Conservation (phyloP, 2,113 vertebrate genomes). For the Canis aureus region DNA sequence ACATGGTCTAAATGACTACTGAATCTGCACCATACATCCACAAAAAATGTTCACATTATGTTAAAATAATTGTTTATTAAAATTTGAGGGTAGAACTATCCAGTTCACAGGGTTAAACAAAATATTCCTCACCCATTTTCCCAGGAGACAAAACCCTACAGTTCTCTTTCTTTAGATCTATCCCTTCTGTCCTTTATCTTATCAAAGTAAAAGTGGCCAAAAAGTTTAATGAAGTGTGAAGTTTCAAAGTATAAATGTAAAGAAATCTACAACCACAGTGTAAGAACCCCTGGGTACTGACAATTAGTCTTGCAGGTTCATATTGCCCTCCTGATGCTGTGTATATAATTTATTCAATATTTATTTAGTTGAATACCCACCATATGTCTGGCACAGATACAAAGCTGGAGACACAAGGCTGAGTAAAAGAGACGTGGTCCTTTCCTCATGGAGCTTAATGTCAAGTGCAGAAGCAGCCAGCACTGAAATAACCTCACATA, state of each 20-base stretch:
- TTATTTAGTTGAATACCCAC: background rate
- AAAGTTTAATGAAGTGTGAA: background rate
- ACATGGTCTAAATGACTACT: background rate
- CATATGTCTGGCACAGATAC: background rate
- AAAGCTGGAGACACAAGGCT: background rate
- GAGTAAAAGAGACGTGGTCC: background rate
- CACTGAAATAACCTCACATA: background rate
- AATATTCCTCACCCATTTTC: background rate
- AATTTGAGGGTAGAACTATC: background rate
- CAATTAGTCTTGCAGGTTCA: background rate
- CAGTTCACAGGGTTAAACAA: background rate
- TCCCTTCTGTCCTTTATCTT: background rate
- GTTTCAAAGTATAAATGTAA: background rate
- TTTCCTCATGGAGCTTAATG: background rate
- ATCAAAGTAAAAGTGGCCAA: background rate
- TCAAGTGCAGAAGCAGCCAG: background rate
- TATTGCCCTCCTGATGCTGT: background rate
- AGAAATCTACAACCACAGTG: background rate
- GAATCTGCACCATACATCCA: background rate
- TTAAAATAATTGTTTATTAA: background rate
- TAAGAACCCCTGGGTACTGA: background rate
- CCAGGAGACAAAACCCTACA: background rate
- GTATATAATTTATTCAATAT: background rate
- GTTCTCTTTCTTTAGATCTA: background rate
- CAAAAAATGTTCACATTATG: background rate